Base-by-base conservation (phyloP, 2,113 vertebrate genomes). In the Piaya cayana region DNA sequence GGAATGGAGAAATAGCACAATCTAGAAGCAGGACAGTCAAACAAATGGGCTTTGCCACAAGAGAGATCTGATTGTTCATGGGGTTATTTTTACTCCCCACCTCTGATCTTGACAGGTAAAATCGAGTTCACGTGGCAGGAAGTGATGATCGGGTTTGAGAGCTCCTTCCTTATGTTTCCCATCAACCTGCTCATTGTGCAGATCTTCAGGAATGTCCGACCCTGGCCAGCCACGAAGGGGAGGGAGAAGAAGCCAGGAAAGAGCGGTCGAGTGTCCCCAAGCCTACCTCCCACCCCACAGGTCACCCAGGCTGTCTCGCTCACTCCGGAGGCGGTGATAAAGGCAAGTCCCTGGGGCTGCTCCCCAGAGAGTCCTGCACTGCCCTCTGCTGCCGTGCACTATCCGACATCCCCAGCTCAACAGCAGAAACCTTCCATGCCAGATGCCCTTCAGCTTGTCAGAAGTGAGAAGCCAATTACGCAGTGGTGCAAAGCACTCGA, bases 41-140 rank as follows among this genome's bases (percentile, higher is more conserved):
- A 60, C 25, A 60, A 83, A 75, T 6, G 10, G 13, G 11, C 12
- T 71, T 84, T 89, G 43, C 50, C 45, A 36, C 15, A 19, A 20
- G n/a, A 59, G 9, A 59, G 11, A 30, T n/a, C 45, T 53, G 82
- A n/a, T 60, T 72, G 27, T n/a, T 64, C 55, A 36, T 53, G 43
- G 6, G 8, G 27, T 76, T 78, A 45, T 69, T 65, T 78, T 71
- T n/a, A 29, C 29, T 71, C 25, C 22, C 92, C 30, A 47, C 3
- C 20, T 92, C 50, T 85, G 52, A 81, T 62, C 26, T 91, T 85
- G 79, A 55, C 94, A 99, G 99, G 99, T 88, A 98, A 99, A 74
- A 99, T 99, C 2, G 98, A 99, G 93, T 99, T 99, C 95, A 99
- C 99, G 3, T 99, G 99, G 99, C 99, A 99, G 63, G 99, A 99